Conservation (phyloP, 2,113 vertebrate species). For the Dendropsophus ebraccatus region DNA sequence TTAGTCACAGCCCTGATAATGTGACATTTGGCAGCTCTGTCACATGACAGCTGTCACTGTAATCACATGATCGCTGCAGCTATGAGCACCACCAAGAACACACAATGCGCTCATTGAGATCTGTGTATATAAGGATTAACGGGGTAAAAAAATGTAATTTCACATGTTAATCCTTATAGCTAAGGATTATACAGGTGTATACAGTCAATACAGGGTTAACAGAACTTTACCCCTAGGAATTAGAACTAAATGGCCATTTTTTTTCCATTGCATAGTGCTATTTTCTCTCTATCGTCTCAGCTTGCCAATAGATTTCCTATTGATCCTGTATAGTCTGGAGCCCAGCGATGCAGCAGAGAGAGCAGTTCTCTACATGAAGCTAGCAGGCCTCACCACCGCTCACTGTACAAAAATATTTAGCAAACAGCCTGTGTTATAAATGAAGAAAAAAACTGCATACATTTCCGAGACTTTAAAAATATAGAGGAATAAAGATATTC, state of each 20-base stretch:
- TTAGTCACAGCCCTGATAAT: background rate
- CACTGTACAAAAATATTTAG: conserved; percentile 54
- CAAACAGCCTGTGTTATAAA: conserved; percentile 51
- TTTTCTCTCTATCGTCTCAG: background rate
- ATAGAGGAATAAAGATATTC: conserved; percentile 53
- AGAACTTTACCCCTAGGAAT: background rate
- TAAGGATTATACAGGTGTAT: background rate
- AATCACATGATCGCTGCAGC: background rate
- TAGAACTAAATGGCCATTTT: background rate
- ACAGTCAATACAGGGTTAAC: background rate
- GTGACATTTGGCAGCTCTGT: background rate
- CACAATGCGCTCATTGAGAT: background rate
- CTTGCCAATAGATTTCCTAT: conserved; percentile 4
- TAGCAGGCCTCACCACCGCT: background rate
- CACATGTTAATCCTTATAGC: background rate
- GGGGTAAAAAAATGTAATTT: background rate
- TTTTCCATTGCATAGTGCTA: background rate
- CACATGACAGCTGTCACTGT: background rate
- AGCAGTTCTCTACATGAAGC: background rate
- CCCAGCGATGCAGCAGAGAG: background rate
- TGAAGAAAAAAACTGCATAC: conserved; percentile 47
- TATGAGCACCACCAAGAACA: background rate
- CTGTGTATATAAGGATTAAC: background rate
- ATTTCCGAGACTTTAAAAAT: conserved; percentile 47
- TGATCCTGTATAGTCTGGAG: background rate